Percentiles rank a stretch among this genome's conserved stretches.
These are phyloP conservation scores for Coilia nasus DNA, from an alignment of 2,797 vertebrate species.

Conservation along the genomic window DNA sequence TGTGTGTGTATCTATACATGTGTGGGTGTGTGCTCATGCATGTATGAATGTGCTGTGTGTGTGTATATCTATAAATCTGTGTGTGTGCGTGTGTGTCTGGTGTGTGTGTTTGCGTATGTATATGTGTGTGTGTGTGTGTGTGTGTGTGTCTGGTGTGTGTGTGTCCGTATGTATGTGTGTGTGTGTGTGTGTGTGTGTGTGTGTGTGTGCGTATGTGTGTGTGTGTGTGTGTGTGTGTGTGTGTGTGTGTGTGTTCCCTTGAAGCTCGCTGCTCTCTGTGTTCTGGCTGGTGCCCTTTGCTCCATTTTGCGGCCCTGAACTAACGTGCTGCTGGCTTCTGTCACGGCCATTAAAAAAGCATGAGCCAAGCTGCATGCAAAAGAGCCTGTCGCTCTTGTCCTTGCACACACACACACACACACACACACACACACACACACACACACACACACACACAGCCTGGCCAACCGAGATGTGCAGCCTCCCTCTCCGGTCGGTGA, in stretches of 20 bases:
- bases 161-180: neutral
- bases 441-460: slow-evolving; percentile 32
- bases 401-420: neutral
- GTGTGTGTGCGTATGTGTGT: neutral
- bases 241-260: neutral
- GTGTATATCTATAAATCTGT: neutral
- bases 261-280: neutral
- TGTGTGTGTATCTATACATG: neutral
- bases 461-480: slow-evolving; percentile 59
- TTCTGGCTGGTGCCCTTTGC: neutral
- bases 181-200: neutral
- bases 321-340: slow-evolving; percentile 15
- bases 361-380: slow-evolving; percentile 35
- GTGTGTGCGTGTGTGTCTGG: neutral
- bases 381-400: slow-evolving; percentile 7
- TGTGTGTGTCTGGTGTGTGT: neutral
- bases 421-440: slow-evolving; percentile 24
- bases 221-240: neutral
- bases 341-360: slow-evolving; percentile 51
- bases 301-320: neutral
- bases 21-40: neutral
- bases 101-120: neutral
- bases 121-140: neutral
- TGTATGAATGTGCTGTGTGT: neutral
- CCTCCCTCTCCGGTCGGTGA: neutral